Evolutionary conservation across 2,888 invertebrate species (phyloP).

Genomic region (Sepiola atlantica): DNA sequence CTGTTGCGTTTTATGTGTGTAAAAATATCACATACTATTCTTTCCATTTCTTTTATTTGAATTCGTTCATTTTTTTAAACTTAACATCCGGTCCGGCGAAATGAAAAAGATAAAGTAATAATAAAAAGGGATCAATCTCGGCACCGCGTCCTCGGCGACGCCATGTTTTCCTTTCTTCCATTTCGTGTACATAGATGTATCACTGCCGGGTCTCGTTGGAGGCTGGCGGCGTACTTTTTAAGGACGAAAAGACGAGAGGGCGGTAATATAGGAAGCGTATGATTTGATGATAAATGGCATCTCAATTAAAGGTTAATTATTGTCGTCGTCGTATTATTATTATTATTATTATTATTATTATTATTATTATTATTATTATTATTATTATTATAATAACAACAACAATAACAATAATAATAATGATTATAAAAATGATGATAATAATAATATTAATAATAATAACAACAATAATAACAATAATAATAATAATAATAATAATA

Average conservation of each 20-base stretch:
- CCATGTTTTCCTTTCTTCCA: background rate
- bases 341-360: too few relatives aligned
- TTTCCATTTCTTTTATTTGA: background rate
- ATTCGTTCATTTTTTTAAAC: background rate
- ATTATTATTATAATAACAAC: too few relatives aligned
- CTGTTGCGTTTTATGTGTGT: background rate
- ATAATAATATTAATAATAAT: too few relatives aligned
- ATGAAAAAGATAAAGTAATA: background rate
- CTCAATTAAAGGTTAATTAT: constrained; percentile 32
- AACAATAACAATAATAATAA: too few relatives aligned
- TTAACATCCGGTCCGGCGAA: background rate
- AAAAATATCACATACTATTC: background rate
- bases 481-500: too few relatives aligned
- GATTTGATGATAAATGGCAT: constrained; percentile 18
- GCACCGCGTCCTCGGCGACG: background rate
- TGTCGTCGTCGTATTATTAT: too few relatives aligned
- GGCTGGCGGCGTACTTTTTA: too few relatives aligned
- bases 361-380: too few relatives aligned
- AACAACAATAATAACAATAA: too few relatives aligned
- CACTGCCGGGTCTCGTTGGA: too few relatives aligned
- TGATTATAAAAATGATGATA: too few relatives aligned
- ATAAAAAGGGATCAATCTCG: background rate
- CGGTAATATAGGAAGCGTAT: background rate
- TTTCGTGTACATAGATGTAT: background rate
- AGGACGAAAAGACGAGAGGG: background rate